Evolutionary conservation across 1,140 invertebrate genomes (phyloP).

Genomic region (Pseudomyrmex gracilis): DNA sequence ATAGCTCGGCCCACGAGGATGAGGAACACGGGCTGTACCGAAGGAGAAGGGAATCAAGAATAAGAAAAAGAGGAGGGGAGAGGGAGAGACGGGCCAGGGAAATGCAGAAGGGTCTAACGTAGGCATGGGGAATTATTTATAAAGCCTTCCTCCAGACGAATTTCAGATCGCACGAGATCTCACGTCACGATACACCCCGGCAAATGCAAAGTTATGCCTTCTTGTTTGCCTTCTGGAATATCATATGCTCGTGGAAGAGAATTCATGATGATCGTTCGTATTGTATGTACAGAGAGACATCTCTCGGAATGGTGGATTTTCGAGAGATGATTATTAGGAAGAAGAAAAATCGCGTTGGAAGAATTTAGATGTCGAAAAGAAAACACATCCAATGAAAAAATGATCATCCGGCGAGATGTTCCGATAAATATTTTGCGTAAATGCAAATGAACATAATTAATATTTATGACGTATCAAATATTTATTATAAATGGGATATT

Average conservation of each 20-base stretch:
- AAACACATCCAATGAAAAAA: no score
- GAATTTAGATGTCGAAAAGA: neutral
- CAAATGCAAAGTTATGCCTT: constrained; percentile 35
- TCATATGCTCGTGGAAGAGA: constrained; percentile 17
- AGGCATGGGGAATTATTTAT: constrained; percentile 59
- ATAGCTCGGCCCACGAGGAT: constrained; percentile 25
- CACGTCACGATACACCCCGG: constrained; percentile 27
- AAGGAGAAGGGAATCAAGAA: neutral
- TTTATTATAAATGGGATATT: constrained; percentile 21
- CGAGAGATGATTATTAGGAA: neutral
- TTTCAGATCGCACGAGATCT: constrained; percentile 47
- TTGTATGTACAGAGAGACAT: neutral
- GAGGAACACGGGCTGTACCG: neutral
- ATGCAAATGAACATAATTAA: neutral
- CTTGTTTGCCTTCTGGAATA: constrained; percentile 43
- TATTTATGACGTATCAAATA: neutral
- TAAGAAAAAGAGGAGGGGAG: no score
- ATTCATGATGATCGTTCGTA: constrained; percentile 25
- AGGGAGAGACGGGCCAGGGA: neutral
- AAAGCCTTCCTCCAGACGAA: constrained; percentile 58
- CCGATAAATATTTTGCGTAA: neutral
- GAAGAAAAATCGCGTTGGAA: neutral
- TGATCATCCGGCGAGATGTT: neutral
- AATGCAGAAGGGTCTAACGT: constrained; percentile 2
- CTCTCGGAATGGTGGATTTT: neutral